These are phyloP conservation scores for Philopotamus ludificatus DNA, from an alignment of 1,140 invertebrate genomes.

Conservation along the genomic window DNA sequence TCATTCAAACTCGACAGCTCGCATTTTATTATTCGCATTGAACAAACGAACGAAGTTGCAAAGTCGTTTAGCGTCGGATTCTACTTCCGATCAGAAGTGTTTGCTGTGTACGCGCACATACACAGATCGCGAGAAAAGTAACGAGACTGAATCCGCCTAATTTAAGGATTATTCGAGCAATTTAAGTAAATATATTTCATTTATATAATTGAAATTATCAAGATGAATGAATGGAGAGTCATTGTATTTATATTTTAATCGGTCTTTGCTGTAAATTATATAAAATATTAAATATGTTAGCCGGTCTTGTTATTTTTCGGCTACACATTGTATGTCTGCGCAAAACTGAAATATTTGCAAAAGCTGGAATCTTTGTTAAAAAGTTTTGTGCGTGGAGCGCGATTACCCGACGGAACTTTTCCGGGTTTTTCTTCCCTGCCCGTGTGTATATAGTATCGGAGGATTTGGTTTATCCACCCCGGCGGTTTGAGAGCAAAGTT, in stretches of 20 bases:
- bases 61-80: not conserved
- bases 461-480: conserved; percentile 19
- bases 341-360: conserved; percentile 14
- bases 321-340: not conserved
- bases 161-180: too few species aligned
- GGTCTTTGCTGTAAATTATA: too few species aligned
- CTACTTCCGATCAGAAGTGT: too few species aligned
- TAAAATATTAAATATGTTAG: too few species aligned
- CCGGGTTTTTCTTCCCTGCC: conserved; percentile 1
- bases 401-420: conserved; percentile 10
- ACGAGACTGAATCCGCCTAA: too few species aligned
- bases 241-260: too few species aligned
- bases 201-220: too few species aligned
- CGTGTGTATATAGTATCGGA: too few species aligned
- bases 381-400: conserved; percentile 9
- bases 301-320: not conserved
- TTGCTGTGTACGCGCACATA: not conserved
- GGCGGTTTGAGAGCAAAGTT: conserved; percentile 23
- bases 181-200: too few species aligned
- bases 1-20: conserved; percentile 3
- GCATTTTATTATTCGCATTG: not conserved
- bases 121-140: too few species aligned
- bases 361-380: conserved; percentile 15
- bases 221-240: too few species aligned
- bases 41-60: conserved; percentile 7